A percentile compares a stretch with the other conserved stretches of the same genome.
Conservation (phyloP, 2,797 vertebrate species). For the Eulemur rubriventer region DNA sequence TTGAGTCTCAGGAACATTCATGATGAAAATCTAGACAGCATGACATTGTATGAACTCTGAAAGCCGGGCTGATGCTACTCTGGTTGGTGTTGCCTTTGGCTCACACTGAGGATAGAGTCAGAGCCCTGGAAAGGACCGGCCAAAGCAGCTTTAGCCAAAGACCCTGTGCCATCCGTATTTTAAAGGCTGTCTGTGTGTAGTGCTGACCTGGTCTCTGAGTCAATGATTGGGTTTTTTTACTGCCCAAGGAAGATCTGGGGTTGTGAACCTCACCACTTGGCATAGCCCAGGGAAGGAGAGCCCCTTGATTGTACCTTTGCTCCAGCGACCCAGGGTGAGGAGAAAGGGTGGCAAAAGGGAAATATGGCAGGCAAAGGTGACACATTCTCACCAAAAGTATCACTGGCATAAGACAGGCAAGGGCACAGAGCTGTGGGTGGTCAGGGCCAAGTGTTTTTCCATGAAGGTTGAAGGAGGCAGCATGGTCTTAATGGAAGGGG, state of each 20-base stretch:
- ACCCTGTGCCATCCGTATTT: constrained; percentile 65
- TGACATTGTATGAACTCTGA: constrained; percentile 83
- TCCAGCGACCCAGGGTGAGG: background rate
- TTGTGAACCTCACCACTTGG: background rate
- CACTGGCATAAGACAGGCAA: background rate
- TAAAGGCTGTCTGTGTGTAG: constrained; percentile 51
- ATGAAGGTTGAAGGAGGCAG: background rate
- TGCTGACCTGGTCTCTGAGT: constrained; percentile 14
- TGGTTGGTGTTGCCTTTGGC: constrained; percentile 84
- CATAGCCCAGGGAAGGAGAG: background rate
- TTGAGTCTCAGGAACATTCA: constrained; percentile 82
- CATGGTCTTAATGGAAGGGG: background rate
- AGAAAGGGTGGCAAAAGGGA: constrained; percentile 10
- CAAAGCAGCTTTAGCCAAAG: constrained; percentile 55
- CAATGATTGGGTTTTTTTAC: constrained; percentile 1
- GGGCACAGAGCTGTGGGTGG: background rate
- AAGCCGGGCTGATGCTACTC: constrained; percentile 75
- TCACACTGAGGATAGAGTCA: constrained; percentile 61
- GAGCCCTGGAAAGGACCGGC: constrained; percentile 45
- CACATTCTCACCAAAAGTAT: background rate
- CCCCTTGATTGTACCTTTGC: background rate
- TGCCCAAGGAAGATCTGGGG: constrained; percentile 6
- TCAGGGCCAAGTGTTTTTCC: background rate
- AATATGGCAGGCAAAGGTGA: background rate
- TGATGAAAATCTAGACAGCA: constrained; percentile 84